phyloP scores from a whole-genome alignment of 1,140 invertebrate genomes.

The Pissodes strobi region DNA sequence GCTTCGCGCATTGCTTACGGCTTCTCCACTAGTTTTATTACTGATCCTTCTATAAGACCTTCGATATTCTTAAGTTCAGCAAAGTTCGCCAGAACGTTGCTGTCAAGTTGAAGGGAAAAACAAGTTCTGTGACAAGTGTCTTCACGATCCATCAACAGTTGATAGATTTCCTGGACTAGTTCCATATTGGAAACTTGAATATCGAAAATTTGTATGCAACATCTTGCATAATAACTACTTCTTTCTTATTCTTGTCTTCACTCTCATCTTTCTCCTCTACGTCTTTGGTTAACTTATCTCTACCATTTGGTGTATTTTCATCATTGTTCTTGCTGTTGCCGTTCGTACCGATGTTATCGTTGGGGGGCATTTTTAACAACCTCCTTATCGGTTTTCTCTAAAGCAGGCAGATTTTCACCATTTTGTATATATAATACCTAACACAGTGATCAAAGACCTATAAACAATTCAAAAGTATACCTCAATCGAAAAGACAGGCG shows the following conservation, averaged over 20 bases:
- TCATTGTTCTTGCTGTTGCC: no score
- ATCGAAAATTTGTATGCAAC: conserved; percentile 90
- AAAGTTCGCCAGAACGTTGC: conserved; percentile 94
- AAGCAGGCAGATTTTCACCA: conserved; percentile 3
- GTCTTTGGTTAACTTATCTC: conserved; percentile 49
- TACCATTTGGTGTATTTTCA: no score
- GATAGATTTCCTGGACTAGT: conserved; percentile 97
- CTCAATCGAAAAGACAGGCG: no score
- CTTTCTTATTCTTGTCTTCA: conserved; percentile 70
- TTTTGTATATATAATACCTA: no score
- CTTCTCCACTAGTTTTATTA: conserved; percentile 92
- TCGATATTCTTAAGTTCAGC: conserved; percentile 96
- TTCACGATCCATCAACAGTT: conserved; percentile 95
- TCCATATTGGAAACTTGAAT: conserved; percentile 98
- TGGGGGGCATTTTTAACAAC: neutral
- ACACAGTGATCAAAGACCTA: no score
- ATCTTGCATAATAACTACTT: conserved; percentile 91
- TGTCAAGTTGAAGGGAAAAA: conserved; percentile 94
- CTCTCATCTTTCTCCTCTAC: conserved; percentile 59
- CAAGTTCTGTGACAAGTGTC: conserved; percentile 98
- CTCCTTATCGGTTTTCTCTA: conserved; percentile 9
- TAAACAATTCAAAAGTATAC: no score
- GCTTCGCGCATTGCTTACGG: conserved; percentile 98
- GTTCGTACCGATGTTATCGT: conserved; percentile 3
- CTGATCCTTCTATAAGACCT: conserved; percentile 90